phyloP scores from a whole-genome alignment of 2,888 invertebrate genomes.

The Macropis europaea region DNA sequence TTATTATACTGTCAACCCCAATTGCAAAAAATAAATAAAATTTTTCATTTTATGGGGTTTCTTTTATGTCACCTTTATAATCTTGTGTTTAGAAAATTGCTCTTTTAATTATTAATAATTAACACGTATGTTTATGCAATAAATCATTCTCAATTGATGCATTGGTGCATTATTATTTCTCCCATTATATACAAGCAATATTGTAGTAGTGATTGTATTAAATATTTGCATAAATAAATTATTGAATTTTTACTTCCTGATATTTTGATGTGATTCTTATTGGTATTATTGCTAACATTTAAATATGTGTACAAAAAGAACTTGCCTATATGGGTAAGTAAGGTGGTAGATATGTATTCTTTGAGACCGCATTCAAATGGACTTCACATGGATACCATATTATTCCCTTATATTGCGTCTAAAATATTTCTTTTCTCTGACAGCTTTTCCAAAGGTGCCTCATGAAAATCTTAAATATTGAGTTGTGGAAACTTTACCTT shows the following conservation, averaged over 20 bases:
- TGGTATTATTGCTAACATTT: slow-evolving; percentile 43
- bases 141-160: slow-evolving; percentile 73
- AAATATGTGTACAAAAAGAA: slow-evolving; percentile 55
- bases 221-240: slow-evolving; percentile 58
- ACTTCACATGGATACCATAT: slow-evolving; percentile 23
- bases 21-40: slow-evolving; percentile 65
- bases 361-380: slow-evolving; percentile 36
- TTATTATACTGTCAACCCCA: slow-evolving; percentile 56
- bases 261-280: slow-evolving; percentile 58
- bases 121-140: slow-evolving; percentile 68
- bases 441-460: slow-evolving; percentile 98
- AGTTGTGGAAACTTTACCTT: slow-evolving; percentile 98
- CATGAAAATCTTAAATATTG: slow-evolving; percentile 99
- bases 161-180: slow-evolving; percentile 76
- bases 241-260: slow-evolving; percentile 55
- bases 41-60: slow-evolving; percentile 67
- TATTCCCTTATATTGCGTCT: slow-evolving; percentile 41
- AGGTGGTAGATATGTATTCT: slow-evolving; percentile 63
- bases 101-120: slow-evolving; percentile 48
- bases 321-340: slow-evolving; percentile 75
- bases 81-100: slow-evolving; percentile 42
- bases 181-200: slow-evolving; percentile 62
- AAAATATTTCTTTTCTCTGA: slow-evolving; percentile 74
- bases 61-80: slow-evolving; percentile 59
- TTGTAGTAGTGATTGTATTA: slow-evolving; percentile 62